Evolutionary conservation across 2,113 vertebrate genomes (phyloP).

Genomic region (Cheilinus undulatus): DNA sequence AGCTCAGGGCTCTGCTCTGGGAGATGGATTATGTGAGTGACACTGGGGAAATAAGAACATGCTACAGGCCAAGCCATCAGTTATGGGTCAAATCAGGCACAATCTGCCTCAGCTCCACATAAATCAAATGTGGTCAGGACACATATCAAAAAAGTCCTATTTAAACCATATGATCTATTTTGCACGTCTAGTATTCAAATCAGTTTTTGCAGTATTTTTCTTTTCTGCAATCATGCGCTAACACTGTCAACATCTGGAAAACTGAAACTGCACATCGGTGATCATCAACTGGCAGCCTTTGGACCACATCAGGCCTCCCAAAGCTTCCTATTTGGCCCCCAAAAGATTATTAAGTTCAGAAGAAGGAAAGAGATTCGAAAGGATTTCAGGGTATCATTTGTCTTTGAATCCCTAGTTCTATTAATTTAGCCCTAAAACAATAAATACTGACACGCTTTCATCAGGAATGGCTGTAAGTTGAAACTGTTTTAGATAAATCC

Average conservation of each 20-base stretch:
- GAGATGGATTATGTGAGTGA: constrained; percentile 82
- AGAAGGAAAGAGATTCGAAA: no score
- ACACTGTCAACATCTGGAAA: not conserved
- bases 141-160: constrained; percentile 49
- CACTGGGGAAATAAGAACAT: constrained; percentile 85
- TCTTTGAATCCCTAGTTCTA: no score
- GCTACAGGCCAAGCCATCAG: constrained; percentile 78
- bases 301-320: no score
- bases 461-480: no score
- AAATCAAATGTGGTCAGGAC: constrained; percentile 67
- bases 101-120: constrained; percentile 69
- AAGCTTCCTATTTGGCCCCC: no score
- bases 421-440: no score
- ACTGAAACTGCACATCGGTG: not conserved
- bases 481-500: no score
- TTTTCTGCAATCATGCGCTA: not conserved
- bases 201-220: constrained; percentile 5
- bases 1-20: constrained; percentile 51
- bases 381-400: no score
- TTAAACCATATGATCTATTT: constrained; percentile 31
- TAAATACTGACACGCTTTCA: no score
- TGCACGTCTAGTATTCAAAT: constrained; percentile 18
- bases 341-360: no score
- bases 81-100: constrained; percentile 83
- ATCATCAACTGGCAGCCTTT: no score